phyloP scores from a whole-genome alignment of 2,797 vertebrate genomes.

The Leptoclinus maculatus region DNA sequence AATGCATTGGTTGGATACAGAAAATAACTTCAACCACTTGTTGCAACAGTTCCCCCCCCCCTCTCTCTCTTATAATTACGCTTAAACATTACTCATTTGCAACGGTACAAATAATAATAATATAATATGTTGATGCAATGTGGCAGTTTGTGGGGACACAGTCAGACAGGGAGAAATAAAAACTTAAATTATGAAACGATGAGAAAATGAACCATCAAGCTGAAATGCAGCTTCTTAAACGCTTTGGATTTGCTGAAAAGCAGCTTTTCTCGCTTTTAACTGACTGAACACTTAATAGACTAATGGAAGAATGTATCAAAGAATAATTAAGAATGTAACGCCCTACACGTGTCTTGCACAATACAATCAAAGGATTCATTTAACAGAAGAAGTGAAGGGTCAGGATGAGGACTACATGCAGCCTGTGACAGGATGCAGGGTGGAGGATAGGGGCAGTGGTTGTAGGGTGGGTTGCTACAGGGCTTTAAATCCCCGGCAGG shows the following conservation, averaged over 20 bases:
- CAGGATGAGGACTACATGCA: neutral
- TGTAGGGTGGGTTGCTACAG: constrained; percentile 12
- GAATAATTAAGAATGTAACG: neutral
- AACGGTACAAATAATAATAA: neutral
- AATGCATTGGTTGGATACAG: neutral
- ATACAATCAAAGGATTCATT: neutral
- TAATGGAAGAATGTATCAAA: neutral
- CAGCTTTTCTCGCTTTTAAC: neutral
- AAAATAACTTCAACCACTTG: neutral
- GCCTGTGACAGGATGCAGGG: constrained; percentile 3
- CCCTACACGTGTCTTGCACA: neutral
- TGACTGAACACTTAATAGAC: neutral
- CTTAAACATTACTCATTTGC: neutral
- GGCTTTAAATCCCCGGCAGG: constrained; percentile 68
- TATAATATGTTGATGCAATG: neutral
- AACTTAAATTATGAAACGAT: neutral
- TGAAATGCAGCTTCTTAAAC: neutral
- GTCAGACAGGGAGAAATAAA: neutral
- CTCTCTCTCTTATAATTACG: neutral
- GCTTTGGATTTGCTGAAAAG: neutral
- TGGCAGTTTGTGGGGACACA: neutral
- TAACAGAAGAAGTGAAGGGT: neutral
- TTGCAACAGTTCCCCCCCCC: neutral
- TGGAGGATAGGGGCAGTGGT: neutral
- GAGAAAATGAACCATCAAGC: too few species aligned